Base-by-base conservation (phyloP, 2,113 vertebrate species). In the Rhinichthys klamathensis region DNA sequence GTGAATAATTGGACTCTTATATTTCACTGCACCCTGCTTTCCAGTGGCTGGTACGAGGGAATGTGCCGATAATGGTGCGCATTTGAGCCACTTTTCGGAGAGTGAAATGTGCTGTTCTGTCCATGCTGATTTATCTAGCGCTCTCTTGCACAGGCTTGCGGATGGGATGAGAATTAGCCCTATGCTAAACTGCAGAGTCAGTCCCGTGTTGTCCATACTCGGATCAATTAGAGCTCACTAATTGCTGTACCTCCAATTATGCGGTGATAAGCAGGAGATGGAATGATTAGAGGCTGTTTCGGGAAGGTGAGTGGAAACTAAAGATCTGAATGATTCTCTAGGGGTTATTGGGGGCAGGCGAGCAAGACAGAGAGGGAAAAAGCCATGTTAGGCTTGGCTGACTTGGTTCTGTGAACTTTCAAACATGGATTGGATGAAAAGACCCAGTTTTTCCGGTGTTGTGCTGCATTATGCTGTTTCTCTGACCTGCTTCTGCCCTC, bases 161-260 rank as follows among this genome's bases (percentile, higher is more conserved):
- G 75, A 79, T 76, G 80, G 70, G 70, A 60, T 44, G 54, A 38
- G 85, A 85, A 88, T 88, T 75, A 88, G 74, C 83, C 41, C 23
- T 54, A 70, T 69, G 54, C 72, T 88, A 87, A 89, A 91, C 63
- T 91, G 88, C 88, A 76, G 87, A 11, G 83, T 88, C 90, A 89
- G 88, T 87, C 38, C 44, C 13, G 80, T 73, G 80, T 67, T 73
- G 61, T 84, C 87, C 88, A 88, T 79, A 79, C 76, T 69, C 46
- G 41, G 83, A 90, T 89, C 90, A 87, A 86, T 90, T 88, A 89
- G 82, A 76, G 38, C 61, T 44, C 51, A 77, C 90, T 90, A 89
- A 90, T 90, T 90, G 90, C 90, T 84, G 82, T 84, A 60, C 84
- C 84, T 89, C 80, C 87, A 90, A 87, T 89, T 90, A 90, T 84